These are phyloP conservation scores for Cryptoblepharus egeriae DNA, from an alignment of 2,797 vertebrate genomes.

Conservation along the genomic window DNA sequence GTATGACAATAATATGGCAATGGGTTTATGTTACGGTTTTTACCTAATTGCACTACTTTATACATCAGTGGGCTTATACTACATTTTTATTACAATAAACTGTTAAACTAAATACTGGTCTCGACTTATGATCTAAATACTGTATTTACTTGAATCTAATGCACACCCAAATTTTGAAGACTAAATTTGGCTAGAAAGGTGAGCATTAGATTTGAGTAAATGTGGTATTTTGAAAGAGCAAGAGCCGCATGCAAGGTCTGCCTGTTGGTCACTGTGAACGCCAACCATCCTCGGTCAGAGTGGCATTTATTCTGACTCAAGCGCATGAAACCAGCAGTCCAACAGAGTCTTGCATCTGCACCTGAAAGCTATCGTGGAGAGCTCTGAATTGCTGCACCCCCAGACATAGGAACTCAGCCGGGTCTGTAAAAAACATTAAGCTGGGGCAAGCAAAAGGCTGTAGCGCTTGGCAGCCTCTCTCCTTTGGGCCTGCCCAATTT, in stretches of 20 bases:
- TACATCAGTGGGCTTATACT: too few species aligned
- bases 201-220: too few species aligned
- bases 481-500: fast-evolving
- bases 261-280: background rate
- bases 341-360: background rate
- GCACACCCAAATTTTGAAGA: too few species aligned
- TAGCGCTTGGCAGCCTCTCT: conserved; percentile 40
- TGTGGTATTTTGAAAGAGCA: conserved; percentile 30
- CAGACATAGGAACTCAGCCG: background rate
- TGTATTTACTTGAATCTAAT: too few species aligned
- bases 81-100: too few species aligned
- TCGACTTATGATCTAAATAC: too few species aligned
- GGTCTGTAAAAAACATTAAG: conserved; percentile 40
- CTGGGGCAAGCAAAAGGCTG: background rate
- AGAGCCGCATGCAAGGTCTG: background rate
- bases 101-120: too few species aligned
- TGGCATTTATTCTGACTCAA: background rate
- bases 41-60: too few species aligned
- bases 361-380: conserved; percentile 23
- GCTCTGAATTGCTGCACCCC: conserved; percentile 24
- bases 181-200: too few species aligned
- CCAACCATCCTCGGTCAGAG: background rate
- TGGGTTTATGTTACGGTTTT: too few species aligned
- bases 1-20: too few species aligned
- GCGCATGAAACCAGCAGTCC: conserved; percentile 3